Evolutionary conservation across 1,140 invertebrate genomes (phyloP).

Genomic region (Vollenhovia emeryi): DNA sequence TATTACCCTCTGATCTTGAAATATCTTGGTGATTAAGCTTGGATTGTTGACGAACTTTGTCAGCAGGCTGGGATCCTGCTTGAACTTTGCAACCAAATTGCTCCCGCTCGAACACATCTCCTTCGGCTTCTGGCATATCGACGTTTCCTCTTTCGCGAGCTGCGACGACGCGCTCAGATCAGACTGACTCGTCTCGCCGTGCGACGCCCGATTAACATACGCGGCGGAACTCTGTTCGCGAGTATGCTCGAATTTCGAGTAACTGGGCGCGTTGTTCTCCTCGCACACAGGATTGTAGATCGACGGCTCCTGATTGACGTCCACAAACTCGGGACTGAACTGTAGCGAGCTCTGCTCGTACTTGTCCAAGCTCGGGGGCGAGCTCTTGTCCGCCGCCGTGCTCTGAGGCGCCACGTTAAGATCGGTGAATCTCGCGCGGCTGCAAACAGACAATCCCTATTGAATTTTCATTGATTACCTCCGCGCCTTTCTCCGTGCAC

Average conservation of each 20-base stretch:
- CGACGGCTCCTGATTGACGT: conserved; percentile 6
- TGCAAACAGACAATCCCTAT: neutral
- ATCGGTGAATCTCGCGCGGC: conserved; percentile 31
- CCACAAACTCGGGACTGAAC: conserved; percentile 55
- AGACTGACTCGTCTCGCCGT: neutral
- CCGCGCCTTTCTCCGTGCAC: neutral
- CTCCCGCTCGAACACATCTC: conserved; percentile 63
- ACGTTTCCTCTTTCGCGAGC: conserved; percentile 42
- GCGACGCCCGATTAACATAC: neutral
- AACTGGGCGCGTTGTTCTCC: conserved; percentile 44
- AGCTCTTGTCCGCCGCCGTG: conserved; percentile 28
- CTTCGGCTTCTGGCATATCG: conserved; percentile 66
- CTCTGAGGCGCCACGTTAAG: conserved; percentile 17
- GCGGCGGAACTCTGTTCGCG: conserved; percentile 26
- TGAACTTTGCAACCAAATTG: conserved; percentile 64
- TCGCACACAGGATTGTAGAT: conserved; percentile 45
- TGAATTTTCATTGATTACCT: conserved; percentile 3
- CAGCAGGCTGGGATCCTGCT: conserved; percentile 67
- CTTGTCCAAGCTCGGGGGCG: neutral
- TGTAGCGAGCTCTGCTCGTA: conserved; percentile 52
- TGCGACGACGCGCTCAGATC: neutral
- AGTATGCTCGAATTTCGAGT: conserved; percentile 51
- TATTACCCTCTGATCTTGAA: conserved; percentile 78
- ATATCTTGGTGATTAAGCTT: conserved; percentile 77
- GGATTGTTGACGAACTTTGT: conserved; percentile 77